Conservation (phyloP, 2,113 vertebrate species). For the Siniperca knerii region DNA sequence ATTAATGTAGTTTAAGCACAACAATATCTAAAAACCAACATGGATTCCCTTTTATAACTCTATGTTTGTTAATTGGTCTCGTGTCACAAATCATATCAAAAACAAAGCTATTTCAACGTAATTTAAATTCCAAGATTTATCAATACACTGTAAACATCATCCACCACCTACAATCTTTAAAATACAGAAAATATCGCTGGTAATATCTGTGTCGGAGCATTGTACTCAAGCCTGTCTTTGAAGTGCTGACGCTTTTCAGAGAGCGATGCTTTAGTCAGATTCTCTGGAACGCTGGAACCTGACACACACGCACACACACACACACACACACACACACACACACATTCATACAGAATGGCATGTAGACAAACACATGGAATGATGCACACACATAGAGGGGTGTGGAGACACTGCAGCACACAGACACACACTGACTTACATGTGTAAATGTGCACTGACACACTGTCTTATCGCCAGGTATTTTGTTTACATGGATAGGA, state of each 20-base stretch:
- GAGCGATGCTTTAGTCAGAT: slow-evolving; percentile 62
- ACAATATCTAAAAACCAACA: background rate
- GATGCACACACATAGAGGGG: slow-evolving; percentile 7
- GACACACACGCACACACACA: slow-evolving; percentile 61
- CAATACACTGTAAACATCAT: no score
- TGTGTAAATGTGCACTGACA: slow-evolving; percentile 39
- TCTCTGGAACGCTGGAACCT: slow-evolving; percentile 72
- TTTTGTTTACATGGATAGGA: slow-evolving; percentile 68
- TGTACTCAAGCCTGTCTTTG: slow-evolving; percentile 55
- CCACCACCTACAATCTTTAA: background rate
- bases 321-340: slow-evolving; percentile 6
- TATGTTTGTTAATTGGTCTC: background rate
- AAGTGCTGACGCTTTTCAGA: slow-evolving; percentile 53
- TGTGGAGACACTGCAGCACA: slow-evolving; percentile 19
- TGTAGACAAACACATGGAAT: slow-evolving; percentile 40
- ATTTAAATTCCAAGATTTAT: background rate
- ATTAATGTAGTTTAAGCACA: background rate
- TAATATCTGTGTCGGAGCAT: slow-evolving; percentile 26
- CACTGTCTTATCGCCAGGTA: slow-evolving; percentile 54
- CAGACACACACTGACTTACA: background rate
- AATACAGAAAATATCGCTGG: background rate
- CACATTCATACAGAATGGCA: slow-evolving; percentile 5
- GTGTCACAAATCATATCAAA: background rate
- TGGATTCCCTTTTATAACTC: background rate
- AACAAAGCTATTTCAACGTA: background rate